A percentile compares a stretch with the other conserved stretches of the same genome.
Conservation (phyloP, 2,797 vertebrate species). For the Chiroxiphia lanceolata region DNA sequence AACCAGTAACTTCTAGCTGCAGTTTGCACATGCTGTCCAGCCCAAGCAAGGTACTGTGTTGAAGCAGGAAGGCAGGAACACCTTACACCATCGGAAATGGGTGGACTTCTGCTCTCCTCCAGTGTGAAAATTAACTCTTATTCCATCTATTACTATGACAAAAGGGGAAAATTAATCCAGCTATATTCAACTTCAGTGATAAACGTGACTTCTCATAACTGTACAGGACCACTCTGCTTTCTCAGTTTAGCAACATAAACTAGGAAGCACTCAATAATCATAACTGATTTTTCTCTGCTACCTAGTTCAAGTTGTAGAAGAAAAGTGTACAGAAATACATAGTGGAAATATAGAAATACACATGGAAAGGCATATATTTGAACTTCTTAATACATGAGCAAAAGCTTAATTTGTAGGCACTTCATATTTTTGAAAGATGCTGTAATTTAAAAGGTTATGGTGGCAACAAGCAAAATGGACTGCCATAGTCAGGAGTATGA, state of each 20-base stretch:
- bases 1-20: neutral
- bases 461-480: neutral
- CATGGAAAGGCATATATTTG: neutral
- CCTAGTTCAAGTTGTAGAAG: neutral
- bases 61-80: neutral
- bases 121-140: neutral
- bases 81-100: rapidly evolving
- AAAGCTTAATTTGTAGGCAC: neutral
- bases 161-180: neutral
- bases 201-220: neutral
- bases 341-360: no score
- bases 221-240: neutral
- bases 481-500: neutral
- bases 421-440: neutral
- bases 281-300: neutral
- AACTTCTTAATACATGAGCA: neutral
- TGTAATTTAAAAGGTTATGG: neutral
- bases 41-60: neutral
- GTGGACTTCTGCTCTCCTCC: neutral
- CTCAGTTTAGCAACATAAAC: neutral
- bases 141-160: neutral
- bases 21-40: neutral
- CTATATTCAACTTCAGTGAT: neutral
- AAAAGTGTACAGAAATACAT: neutral
- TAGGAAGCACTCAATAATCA: neutral